These are phyloP conservation scores for Phacellophora camtschatica DNA, from an alignment of 30 jellyfish, hydroid and myxozoan genomes.

Conservation along the genomic window DNA sequence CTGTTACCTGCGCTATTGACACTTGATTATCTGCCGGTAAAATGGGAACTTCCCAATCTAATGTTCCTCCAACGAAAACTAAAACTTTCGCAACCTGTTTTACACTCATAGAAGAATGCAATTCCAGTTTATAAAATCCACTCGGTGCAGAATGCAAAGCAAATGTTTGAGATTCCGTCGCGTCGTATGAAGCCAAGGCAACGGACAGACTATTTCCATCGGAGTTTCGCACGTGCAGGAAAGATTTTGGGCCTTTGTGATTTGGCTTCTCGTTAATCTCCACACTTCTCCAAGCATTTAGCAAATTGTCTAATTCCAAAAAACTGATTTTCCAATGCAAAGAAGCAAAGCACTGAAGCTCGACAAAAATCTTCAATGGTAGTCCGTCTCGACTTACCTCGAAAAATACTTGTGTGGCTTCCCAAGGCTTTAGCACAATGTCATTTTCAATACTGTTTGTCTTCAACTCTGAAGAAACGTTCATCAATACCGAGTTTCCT, in stretches of 20 bases:
- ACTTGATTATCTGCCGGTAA: conserved; percentile 44
- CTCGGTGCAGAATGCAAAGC: conserved; percentile 41
- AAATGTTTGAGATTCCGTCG: conserved; percentile 29
- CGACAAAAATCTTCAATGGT: conserved; percentile 39
- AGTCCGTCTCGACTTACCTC: not conserved
- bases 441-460: conserved; percentile 21
- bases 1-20: conserved; percentile 29
- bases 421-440: conserved; percentile 5
- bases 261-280: conserved; percentile 16
- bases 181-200: conserved; percentile 46
- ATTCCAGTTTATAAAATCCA: conserved; percentile 42
- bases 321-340: conserved; percentile 46
- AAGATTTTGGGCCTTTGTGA: conserved; percentile 36
- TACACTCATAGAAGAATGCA: not conserved
- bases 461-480: conserved; percentile 7
- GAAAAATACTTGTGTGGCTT: conserved; percentile 18
- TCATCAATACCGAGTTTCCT: conserved; percentile 35
- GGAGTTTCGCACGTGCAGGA: conserved; percentile 25
- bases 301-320: conserved; percentile 3
- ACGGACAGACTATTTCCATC: conserved; percentile 14
- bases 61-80: conserved; percentile 18
- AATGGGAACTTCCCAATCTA: conserved; percentile 21
- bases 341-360: conserved; percentile 16
- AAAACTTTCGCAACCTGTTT: conserved; percentile 18
- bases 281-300: conserved; percentile 18